Base-by-base conservation (phyloP, 2,888 invertebrate genomes). In the Gastrophysa polygoni region DNA sequence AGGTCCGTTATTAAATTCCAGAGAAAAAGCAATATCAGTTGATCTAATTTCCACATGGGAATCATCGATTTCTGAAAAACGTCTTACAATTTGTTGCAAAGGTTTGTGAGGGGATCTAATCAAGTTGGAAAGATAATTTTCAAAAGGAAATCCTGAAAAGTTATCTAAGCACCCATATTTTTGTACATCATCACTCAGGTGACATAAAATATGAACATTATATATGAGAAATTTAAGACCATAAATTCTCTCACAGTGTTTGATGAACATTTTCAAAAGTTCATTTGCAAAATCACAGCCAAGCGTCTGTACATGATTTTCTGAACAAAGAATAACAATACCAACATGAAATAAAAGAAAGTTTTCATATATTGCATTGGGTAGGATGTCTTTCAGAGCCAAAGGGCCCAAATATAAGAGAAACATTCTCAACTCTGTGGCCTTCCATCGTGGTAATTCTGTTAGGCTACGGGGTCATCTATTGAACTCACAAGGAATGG, bases 371-470 rank as follows among this genome's bases (percentile, higher is more conserved):
- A 47, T 20, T 11, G 49, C 61, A 24, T n/a, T 38, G 48, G 29
- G 16, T 11, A 57, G 24, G 16, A 48, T 17, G 49, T 24, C 24
- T 49, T 61, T 61, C 14, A 57, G 49, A 17, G 51, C 44, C 18
- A 61, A 16, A 28, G 61, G 57, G n/a, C 61, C 61, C 16, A 57
- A 29, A 57, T 61, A 61, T n/a, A 61, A 24, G n/a, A 63, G 17
- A 50, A 63, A 63, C 7, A 43, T 63, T 18, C 63, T 46, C 17
- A 58, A 60, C 46, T 63, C 50, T 21, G 63, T 60, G 21, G 63
- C 63, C 50, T 63, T 63, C 50, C 63, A 63, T 10, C 59, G 34
- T 10, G 52, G 47, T 8, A 63, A n/a, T 48, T 59, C 63, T 29
- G 18, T 14, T 7, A 63, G n/a, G 16, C 11, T 24, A 46, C 63